Evolutionary conservation across 2,888 invertebrate genomes (phyloP).

Genomic region (Cancer borealis): DNA sequence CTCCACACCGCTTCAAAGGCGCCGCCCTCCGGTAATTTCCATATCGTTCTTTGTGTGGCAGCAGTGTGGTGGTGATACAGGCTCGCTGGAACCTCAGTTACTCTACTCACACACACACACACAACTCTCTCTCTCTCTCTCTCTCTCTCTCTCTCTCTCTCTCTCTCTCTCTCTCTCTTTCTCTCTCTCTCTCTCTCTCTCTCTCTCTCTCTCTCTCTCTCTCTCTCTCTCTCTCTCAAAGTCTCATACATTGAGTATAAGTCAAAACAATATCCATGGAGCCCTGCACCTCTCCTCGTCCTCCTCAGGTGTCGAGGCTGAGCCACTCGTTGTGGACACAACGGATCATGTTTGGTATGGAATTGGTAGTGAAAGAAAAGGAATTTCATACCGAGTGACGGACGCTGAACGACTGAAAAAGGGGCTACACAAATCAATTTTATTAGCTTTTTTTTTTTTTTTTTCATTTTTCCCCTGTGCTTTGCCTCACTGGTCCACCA

Average conservation of each 20-base stretch:
- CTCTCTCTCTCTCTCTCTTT: too few species aligned
- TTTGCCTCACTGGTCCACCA: not conserved
- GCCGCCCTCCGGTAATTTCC: constrained; percentile 73
- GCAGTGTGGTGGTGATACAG: constrained; percentile 58
- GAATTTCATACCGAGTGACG: not conserved
- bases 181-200: too few species aligned
- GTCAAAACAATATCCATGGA: not conserved
- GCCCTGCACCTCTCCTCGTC: not conserved
- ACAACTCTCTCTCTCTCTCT: too few species aligned
- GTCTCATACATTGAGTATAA: not conserved
- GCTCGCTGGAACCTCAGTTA: not conserved
- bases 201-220: too few species aligned
- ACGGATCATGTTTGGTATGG: not conserved
- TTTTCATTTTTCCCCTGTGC: not conserved
- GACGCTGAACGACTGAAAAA: not conserved
- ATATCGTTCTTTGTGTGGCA: constrained; percentile 73
- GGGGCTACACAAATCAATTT: not conserved
- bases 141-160: too few species aligned
- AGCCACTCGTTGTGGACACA: not conserved
- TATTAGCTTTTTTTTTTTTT: not conserved
- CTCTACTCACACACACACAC: not conserved
- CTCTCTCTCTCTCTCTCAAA: not conserved
- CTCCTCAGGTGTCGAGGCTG: not conserved
- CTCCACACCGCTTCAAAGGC: constrained; percentile 72
- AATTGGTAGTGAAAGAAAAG: not conserved